Base-by-base conservation (phyloP, 2,113 vertebrate genomes). In the Alectura lathami region DNA sequence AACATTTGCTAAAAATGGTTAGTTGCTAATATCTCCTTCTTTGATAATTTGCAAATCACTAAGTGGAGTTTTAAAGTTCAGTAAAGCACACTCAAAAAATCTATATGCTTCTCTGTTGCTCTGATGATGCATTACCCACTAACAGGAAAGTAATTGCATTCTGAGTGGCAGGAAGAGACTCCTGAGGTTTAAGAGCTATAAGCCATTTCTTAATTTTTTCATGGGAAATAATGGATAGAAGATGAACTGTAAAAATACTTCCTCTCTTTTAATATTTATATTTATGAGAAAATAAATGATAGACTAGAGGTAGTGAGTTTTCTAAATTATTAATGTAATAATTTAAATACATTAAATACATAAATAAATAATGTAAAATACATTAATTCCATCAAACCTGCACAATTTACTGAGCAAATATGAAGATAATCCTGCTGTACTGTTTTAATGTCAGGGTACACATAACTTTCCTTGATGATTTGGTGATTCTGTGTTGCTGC, bases 231-330 rank as follows among this genome's bases (percentile, higher is more conserved):
- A 56, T 50, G 59, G 38, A 45, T 95, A 50, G 66, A 91, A 95
- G 96, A 57, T 74, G 2, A 83, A 18, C 30, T 78, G 21, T 66
- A 92, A 95, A 96, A 94, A 81, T 88, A 29, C 14, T 30, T 69
- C 13, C 17, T 94, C 32, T 80, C 6, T 86, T 92, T 83, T 72
- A 86, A 62, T 74, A 88, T 48, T 64, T 80, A 10, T 86, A 60
- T 94, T 95, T 53, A 86, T 89, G 80, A 89, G 67, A 94, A 92
- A 86, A 86, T 69, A 95, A 96, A 94, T 79, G 57, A 73, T 83
- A 88, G 12, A 29, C 63, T 94, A 81, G 89, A 94, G 69, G 91
- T 76, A 96, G 79, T 92, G 70, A 96, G 38, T 82, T 91, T 97
- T 92, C 43, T 81, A 63, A 92, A 92, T 89, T 76, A 67, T 40